Percentiles rank a stretch among this genome's conserved stretches.
Conservation (phyloP, 2,888 invertebrate species). For the Eledona agricola region DNA sequence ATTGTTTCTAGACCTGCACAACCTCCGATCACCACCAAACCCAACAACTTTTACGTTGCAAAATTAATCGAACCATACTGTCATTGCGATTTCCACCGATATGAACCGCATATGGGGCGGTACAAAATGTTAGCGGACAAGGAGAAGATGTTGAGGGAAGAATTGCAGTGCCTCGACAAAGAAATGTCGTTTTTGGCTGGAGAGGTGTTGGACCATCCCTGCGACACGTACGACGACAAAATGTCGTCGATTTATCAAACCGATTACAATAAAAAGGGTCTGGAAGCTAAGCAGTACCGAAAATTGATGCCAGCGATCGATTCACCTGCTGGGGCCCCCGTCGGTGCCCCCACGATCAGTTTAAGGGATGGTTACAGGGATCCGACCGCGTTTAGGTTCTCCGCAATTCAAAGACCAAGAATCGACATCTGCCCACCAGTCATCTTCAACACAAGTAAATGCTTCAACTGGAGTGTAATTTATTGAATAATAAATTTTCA, state of each 20-base stretch:
- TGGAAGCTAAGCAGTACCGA: constrained; percentile 66
- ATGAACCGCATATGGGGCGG: constrained; percentile 68
- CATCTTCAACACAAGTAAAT: constrained; percentile 57
- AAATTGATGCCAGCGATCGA: constrained; percentile 70
- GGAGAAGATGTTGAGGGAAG: constrained; percentile 68
- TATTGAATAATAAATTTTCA: constrained; percentile 31
- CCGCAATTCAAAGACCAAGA: constrained; percentile 66
- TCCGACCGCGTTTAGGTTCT: constrained; percentile 68
- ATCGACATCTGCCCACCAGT: constrained; percentile 64
- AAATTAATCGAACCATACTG: constrained; percentile 70
- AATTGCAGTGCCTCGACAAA: constrained; percentile 64
- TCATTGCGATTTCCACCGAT: constrained; percentile 71
- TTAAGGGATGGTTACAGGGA: constrained; percentile 70
- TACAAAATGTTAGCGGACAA: constrained; percentile 71
- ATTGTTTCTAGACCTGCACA: constrained; percentile 65
- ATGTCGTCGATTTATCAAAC: constrained; percentile 72
- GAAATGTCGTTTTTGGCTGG: constrained; percentile 68
- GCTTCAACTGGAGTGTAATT: constrained; percentile 1
- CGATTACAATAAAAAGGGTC: constrained; percentile 70
- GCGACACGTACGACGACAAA: constrained; percentile 70
- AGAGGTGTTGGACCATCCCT: constrained; percentile 71
- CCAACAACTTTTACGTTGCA: constrained; percentile 62
- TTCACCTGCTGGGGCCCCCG: constrained; percentile 68
- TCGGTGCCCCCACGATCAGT: constrained; percentile 67
- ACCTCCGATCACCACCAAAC: constrained; percentile 66